These are phyloP conservation scores for Nicator chloris DNA, from an alignment of 2,113 vertebrate species.

Conservation along the genomic window DNA sequence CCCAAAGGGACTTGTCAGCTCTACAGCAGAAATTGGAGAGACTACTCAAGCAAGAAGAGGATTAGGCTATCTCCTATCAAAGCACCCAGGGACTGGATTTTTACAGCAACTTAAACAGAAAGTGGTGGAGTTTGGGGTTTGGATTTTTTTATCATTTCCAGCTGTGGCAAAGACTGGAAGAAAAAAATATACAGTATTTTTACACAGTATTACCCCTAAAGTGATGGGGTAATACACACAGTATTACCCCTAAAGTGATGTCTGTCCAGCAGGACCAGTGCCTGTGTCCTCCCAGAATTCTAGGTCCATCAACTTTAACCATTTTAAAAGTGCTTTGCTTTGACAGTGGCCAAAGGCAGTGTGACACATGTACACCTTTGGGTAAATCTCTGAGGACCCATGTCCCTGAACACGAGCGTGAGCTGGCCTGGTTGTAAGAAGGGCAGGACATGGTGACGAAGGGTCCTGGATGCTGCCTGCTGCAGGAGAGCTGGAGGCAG, in stretches of 20 bases:
- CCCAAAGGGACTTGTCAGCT: conserved; percentile 56
- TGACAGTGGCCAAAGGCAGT: background rate
- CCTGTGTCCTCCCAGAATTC: background rate
- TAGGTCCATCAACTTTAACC: background rate
- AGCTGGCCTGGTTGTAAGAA: background rate
- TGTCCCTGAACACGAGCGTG: background rate
- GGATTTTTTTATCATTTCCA: background rate
- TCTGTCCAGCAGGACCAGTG: background rate
- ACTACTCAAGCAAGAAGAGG: conserved; percentile 64
- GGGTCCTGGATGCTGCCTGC: background rate
- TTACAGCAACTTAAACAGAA: conserved; percentile 37
- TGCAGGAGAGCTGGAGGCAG: background rate
- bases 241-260: background rate
- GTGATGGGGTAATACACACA: no score
- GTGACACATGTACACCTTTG: background rate
- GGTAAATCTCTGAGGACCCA: background rate
- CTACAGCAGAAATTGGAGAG: conserved; percentile 60
- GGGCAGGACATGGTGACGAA: background rate
- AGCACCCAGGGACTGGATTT: conserved; percentile 6
- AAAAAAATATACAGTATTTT: background rate
- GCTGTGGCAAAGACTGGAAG: background rate
- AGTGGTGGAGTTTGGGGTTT: background rate
- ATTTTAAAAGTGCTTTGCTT: background rate
- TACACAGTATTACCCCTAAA: background rate
- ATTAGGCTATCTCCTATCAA: conserved; percentile 63